Base-by-base conservation (phyloP, 2,113 vertebrate genomes). In the Axis porcinus region DNA sequence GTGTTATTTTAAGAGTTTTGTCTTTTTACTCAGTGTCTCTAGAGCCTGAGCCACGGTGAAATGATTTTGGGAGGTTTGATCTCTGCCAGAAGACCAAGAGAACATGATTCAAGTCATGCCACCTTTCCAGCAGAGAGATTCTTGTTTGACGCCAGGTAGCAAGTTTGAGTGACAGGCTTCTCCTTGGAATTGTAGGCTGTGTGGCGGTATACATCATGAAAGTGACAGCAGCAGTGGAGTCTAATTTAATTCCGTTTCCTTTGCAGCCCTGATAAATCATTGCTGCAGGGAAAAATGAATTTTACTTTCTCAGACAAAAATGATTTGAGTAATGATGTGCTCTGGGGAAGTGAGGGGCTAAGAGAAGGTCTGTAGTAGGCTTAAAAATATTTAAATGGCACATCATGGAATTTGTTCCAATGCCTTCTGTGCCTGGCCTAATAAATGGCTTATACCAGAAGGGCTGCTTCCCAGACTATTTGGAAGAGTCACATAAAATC, bases 151-250 rank as follows among this genome's bases (percentile, higher is more conserved):
- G 45, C 83, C 57, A 52, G 11, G 50, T 50, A 84, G 78, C 76
- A 67, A 40, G 62, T 94, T 67, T 98, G 97, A 98, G 64, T 95
- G 97, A 89, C 96, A 97, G 95, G 19, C 84, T 89, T 97, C 92
- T 92, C 86, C 76, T 91, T 64, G 58, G 91, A 89, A 64, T 50
- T 84, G 95, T 83, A 89, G 94, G 81, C 95, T 88, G 60, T 57
- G 85, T 96, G 95, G 95, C 97, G 96, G 78, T 86, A 2, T 74
- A 40, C 60, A 84, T 97, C 96, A 84, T 25, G 13, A 47, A 91
- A 94, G 82, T 93, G 94, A 97, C 94, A 97, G 83, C 76, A 86
- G 45, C 54, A 36, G 76, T 43, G 55, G 55, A 74, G 50, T 94
- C 88, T 93, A 50, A 94, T 97, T 98, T 97, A 95, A 93, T 95